Evolutionary conservation across 2,888 invertebrate genomes (phyloP).

Genomic region (Rhamnusium bicolor): DNA sequence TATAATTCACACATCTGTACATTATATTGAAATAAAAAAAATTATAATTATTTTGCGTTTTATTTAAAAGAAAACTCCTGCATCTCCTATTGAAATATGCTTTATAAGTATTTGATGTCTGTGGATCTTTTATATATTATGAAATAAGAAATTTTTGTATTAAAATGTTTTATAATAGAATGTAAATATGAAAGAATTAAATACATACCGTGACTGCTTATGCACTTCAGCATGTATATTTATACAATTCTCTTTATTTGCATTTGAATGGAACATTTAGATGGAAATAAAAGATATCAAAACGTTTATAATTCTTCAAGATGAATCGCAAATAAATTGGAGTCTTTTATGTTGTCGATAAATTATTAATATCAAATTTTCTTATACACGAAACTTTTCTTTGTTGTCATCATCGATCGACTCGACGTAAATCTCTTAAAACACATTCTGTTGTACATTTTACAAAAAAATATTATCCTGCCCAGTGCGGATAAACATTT

Average conservation of each 20-base stretch:
- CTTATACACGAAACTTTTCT: background rate
- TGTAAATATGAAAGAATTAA: background rate
- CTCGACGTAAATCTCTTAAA: too few relatives aligned
- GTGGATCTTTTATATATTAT: background rate
- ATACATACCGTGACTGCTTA: background rate
- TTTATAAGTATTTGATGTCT: too few relatives aligned
- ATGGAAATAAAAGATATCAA: background rate
- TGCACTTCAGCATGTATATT: background rate
- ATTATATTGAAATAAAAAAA: too few relatives aligned
- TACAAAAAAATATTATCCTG: too few relatives aligned
- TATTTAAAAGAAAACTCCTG: too few relatives aligned
- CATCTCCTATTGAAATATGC: too few relatives aligned
- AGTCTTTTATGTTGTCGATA: background rate
- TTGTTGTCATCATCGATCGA: too few relatives aligned
- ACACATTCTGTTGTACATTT: too few relatives aligned
- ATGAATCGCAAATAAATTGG: background rate
- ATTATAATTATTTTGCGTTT: too few relatives aligned
- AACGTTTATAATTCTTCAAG: background rate
- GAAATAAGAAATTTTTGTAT: background rate
- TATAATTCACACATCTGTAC: too few relatives aligned
- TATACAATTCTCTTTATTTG: conserved; percentile 3
- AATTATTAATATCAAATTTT: background rate
- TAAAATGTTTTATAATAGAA: background rate
- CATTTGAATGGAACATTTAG: background rate
- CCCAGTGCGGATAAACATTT: too few relatives aligned